Conservation (phyloP, 2,113 vertebrate species). For the Tachycineta bicolor region DNA sequence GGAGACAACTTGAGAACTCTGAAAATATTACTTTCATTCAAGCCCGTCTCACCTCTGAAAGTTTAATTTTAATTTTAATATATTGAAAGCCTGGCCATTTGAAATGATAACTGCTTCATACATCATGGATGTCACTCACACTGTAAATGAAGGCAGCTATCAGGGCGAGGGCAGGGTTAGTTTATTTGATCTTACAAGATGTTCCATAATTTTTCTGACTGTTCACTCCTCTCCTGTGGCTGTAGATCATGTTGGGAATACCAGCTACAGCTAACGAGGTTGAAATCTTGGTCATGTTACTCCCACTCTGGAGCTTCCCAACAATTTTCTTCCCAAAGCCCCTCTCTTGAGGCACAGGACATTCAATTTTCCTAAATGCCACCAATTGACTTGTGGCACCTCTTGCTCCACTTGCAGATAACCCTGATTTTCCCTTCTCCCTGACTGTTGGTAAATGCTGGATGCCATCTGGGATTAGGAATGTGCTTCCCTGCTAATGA, state of each 20-base stretch:
- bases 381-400: not conserved
- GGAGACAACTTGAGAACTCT: not conserved
- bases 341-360: not conserved
- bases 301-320: not conserved
- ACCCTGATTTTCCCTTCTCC: not conserved
- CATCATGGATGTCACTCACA: conserved; percentile 7
- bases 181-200: conserved; percentile 17
- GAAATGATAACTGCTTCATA: conserved; percentile 27
- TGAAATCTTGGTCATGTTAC: not conserved
- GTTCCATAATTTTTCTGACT: conserved; percentile 9
- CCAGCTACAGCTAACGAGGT: not conserved
- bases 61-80: conserved; percentile 51
- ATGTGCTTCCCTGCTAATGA: not conserved
- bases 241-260: conserved; percentile 12
- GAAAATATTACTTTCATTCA: conserved; percentile 6
- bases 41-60: conserved; percentile 15
- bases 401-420: not conserved
- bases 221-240: not conserved
- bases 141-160: conserved; percentile 1
- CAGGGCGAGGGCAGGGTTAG: not conserved
- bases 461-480: not conserved
- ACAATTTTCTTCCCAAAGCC: not conserved
- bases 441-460: not conserved
- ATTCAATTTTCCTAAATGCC: conserved; percentile 1
- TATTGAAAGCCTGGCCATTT: conserved; percentile 29